A percentile compares a stretch with the other conserved stretches of the same genome.
These are phyloP conservation scores for Coptodon rendalli DNA, from an alignment of 2,113 vertebrate species.

Conservation along the genomic window DNA sequence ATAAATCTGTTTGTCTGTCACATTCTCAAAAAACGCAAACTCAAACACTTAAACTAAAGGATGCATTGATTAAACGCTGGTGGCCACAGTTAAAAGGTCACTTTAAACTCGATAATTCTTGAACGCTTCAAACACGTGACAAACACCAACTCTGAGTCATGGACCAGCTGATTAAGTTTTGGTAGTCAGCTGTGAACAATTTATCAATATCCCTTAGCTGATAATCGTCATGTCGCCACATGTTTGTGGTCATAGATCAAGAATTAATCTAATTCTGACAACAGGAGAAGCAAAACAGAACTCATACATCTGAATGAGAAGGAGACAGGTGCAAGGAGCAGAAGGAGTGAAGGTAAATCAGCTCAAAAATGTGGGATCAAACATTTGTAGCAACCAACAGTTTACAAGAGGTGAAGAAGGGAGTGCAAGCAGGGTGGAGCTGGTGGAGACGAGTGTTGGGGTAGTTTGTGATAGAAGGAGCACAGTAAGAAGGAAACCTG, in stretches of 20 bases:
- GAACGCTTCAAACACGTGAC: accelerated
- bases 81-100: neutral
- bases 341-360: accelerated
- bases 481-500: accelerated
- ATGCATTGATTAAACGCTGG: neutral
- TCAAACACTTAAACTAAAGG: neutral
- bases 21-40: neutral
- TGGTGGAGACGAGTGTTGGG: neutral
- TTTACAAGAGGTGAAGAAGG: neutral
- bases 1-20: neutral
- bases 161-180: neutral
- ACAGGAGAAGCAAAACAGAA: neutral
- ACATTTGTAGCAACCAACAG: neutral
- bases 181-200: neutral
- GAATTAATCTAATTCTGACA: neutral
- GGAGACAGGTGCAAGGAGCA: neutral
- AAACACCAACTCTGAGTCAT: neutral
- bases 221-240: neutral
- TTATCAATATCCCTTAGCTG: neutral
- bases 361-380: neutral
- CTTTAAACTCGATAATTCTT: accelerated
- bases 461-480: neutral
- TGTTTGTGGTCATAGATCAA: neutral
- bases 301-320: neutral
- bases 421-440: neutral